A percentile compares a stretch with the other conserved stretches of the same genome.
Evolutionary conservation across 2,113 vertebrate species (phyloP).

Genomic region (Lagenorhynchus albirostris): DNA sequence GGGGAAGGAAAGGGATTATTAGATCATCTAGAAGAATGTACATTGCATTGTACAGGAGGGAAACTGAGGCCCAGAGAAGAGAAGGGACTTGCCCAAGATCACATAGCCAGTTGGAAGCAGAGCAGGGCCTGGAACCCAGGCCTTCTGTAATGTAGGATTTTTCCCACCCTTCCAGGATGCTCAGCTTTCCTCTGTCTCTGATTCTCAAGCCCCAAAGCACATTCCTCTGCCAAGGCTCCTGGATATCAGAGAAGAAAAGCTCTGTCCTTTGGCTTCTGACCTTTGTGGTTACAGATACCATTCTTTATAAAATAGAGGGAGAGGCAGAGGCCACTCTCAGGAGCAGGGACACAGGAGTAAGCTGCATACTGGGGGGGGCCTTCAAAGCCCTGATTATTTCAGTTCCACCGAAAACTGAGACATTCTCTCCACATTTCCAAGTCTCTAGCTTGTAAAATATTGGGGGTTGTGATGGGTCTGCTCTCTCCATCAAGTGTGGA

Average conservation of each 20-base stretch:
- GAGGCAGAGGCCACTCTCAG: not conserved
- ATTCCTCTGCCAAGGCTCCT: not conserved
- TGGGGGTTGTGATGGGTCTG: not conserved
- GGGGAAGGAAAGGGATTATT: not conserved
- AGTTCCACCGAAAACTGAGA: not conserved
- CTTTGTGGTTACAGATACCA: not conserved
- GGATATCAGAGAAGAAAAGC: not conserved
- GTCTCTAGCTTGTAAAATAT: not conserved
- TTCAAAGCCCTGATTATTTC: not conserved
- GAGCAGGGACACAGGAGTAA: not conserved
- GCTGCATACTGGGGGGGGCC: not conserved
- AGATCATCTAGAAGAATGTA: not conserved
- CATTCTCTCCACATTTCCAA: not conserved
- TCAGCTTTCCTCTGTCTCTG: not conserved
- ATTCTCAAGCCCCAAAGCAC: not conserved
- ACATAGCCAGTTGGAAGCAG: not conserved
- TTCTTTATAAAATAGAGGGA: not conserved
- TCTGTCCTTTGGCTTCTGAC: not conserved
- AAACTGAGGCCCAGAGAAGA: not conserved
- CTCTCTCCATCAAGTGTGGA: not conserved
- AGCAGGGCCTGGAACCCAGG: not conserved
- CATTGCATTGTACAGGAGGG: not conserved
- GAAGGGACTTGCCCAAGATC: not conserved
- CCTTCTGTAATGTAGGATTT: not conserved
- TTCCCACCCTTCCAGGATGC: not conserved